Conservation (phyloP, 2,888 invertebrate species). For the Nomada hirtipes region DNA sequence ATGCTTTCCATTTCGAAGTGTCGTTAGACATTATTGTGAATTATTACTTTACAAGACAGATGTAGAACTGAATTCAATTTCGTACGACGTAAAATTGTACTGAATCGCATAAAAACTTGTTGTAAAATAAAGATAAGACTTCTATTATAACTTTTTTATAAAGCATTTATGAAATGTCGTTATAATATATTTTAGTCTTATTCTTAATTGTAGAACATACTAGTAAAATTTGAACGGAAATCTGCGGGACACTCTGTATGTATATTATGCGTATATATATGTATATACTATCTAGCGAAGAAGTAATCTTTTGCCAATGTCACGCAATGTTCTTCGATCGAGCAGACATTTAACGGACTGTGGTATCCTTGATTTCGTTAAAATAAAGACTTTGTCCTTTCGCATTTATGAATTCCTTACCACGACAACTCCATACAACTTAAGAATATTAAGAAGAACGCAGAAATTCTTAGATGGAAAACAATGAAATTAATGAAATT, state of each 20-base stretch:
- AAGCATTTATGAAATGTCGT: too few species aligned
- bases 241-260: not conserved
- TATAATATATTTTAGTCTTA: too few species aligned
- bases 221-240: too few species aligned
- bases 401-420: not conserved
- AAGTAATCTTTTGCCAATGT: conserved; percentile 55
- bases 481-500: conserved; percentile 52
- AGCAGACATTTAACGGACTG: conserved; percentile 3
- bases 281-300: conserved; percentile 5
- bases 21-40: too few species aligned
- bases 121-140: too few species aligned
- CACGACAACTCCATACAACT: not conserved
- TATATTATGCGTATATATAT: not conserved
- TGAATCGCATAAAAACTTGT: too few species aligned
- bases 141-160: too few species aligned
- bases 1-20: too few species aligned
- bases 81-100: too few species aligned
- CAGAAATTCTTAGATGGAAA: not conserved
- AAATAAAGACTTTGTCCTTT: not conserved
- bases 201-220: too few species aligned
- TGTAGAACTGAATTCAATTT: too few species aligned
- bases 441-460: not conserved
- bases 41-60: too few species aligned
- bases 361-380: not conserved
- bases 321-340: conserved; percentile 51